phyloP scores from a whole-genome alignment of 2,888 invertebrate species.

The Pinctada fucata region DNA sequence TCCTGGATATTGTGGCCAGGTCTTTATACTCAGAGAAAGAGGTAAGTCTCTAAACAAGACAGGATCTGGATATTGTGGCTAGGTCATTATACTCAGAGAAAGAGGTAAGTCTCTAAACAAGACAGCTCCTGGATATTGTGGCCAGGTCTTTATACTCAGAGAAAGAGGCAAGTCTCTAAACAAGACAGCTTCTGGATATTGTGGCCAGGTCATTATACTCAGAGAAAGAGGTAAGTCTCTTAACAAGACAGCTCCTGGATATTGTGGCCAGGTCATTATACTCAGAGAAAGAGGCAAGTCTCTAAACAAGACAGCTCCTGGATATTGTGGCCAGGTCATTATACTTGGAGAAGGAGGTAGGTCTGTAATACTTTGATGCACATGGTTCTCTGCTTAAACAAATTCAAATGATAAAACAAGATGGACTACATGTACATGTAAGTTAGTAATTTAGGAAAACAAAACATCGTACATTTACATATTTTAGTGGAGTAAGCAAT shows the following conservation, averaged over 20 bases:
- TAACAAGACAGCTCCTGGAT: conserved; percentile 95
- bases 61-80: no score
- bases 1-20: conserved; percentile 96
- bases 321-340: no score
- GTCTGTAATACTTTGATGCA: background rate
- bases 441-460: no score
- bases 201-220: conserved; percentile 98
- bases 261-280: conserved; percentile 98
- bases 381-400: no score
- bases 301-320: no score
- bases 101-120: conserved; percentile 87
- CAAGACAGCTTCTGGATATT: conserved; percentile 84
- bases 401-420: no score
- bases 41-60: conserved; percentile 77
- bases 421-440: no score
- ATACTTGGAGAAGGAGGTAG: conserved; percentile 88
- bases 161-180: conserved; percentile 85
- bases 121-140: conserved; percentile 96
- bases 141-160: conserved; percentile 98
- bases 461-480: no score
- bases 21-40: conserved; percentile 98
- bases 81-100: conserved; percentile 81
- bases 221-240: conserved; percentile 88
- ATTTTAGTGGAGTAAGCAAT: no score
- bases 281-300: conserved; percentile 93